These are phyloP conservation scores for Notolabrus celidotus DNA, from an alignment of 2,797 vertebrate species.

Conservation along the genomic window DNA sequence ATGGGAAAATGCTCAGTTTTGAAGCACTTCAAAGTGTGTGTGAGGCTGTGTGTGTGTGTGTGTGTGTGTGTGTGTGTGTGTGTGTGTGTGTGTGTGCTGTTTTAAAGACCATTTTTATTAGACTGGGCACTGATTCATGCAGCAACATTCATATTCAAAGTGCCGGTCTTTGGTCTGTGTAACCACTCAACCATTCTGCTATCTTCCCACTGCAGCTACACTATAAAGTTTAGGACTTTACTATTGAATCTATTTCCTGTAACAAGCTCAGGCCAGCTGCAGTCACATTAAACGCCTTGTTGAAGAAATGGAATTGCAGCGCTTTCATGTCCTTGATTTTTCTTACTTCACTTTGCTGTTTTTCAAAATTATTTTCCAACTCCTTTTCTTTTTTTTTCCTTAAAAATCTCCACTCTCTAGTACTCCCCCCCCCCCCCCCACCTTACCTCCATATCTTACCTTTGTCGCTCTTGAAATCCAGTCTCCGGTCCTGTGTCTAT, in stretches of 20 bases:
- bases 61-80: neutral
- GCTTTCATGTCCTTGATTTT: constrained; percentile 27
- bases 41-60: neutral
- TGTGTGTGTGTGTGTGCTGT: constrained; percentile 1
- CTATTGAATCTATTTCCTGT: constrained; percentile 38
- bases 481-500: constrained; percentile 29
- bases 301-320: constrained; percentile 21
- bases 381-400: neutral
- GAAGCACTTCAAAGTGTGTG: neutral
- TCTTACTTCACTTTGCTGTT: neutral
- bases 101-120: constrained; percentile 47
- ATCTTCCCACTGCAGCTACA: constrained; percentile 54
- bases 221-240: constrained; percentile 54
- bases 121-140: constrained; percentile 45
- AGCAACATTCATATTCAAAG: constrained; percentile 66
- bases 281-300: constrained; percentile 8
- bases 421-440: neutral
- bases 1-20: constrained; percentile 12
- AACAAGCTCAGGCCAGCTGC: constrained; percentile 38
- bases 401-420: constrained; percentile 13
- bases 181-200: constrained; percentile 48
- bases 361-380: neutral
- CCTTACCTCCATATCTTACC: neutral
- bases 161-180: constrained; percentile 43
- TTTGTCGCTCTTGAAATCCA: constrained; percentile 9